Conservation (phyloP, 1,140 invertebrate genomes). For the Philotrypesis tridentata region DNA sequence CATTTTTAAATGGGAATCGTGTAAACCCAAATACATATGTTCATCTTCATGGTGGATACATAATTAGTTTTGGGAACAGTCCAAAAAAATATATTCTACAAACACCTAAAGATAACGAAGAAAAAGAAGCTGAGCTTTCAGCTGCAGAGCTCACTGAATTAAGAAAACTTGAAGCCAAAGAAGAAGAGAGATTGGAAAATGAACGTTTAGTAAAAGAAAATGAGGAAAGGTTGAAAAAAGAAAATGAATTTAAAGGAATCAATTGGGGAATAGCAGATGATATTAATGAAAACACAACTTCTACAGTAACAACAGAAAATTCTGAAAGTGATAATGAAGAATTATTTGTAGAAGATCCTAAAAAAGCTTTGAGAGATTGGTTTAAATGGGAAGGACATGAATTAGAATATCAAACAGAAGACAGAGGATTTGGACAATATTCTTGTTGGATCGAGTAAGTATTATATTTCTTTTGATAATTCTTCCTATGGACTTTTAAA, state of each 20-base stretch:
- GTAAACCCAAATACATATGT: conserved; percentile 28
- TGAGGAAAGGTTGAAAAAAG: conserved; percentile 66
- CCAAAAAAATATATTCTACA: conserved; percentile 54
- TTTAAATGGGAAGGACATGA: conserved; percentile 94
- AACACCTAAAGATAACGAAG: conserved; percentile 53
- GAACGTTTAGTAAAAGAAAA: conserved; percentile 71
- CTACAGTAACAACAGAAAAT: conserved; percentile 87
- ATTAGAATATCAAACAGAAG: conserved; percentile 87
- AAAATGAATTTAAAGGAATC: conserved; percentile 82
- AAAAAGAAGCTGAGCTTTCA: conserved; percentile 56
- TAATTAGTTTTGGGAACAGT: conserved; percentile 53
- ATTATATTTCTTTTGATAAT: conserved; percentile 14
- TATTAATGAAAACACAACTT: conserved; percentile 87
- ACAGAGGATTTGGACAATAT: conserved; percentile 86
- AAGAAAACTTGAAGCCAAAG: conserved; percentile 74
- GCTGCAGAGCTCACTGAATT: conserved; percentile 68
- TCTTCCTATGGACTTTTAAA: not conserved
- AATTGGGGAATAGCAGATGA: conserved; percentile 94
- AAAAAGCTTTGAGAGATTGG: conserved; percentile 93
- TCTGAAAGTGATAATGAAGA: conserved; percentile 84
- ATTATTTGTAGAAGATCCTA: conserved; percentile 92
- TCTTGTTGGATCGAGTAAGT: conserved; percentile 77
- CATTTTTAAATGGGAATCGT: not conserved
- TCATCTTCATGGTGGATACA: conserved; percentile 52
- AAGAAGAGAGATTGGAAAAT: conserved; percentile 72